Base-by-base conservation (phyloP, 2,797 vertebrate species). In the Uromys caudimaculatus region DNA sequence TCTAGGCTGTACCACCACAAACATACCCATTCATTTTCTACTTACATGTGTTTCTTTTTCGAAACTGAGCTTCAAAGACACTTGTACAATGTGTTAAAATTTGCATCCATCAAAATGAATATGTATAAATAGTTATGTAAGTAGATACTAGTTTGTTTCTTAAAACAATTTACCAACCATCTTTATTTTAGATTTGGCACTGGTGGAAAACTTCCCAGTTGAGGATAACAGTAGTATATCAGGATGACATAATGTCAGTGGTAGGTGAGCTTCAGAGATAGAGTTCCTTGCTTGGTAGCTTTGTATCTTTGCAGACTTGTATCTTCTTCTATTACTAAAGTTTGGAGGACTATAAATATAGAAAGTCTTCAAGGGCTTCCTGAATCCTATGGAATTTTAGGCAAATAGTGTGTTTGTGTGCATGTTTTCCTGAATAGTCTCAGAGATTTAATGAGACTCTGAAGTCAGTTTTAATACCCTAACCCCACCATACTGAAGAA, bases 131-230 rank as follows among this genome's bases (percentile, higher is more conserved):
- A 50, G 89, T 79, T 76, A 93, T 19, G 52, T 76, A 90, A 85
- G 35, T 8, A 88, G 90, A 92, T 88, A 87, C 13, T 62, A 14
- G 4, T 56, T 94, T 58, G 27, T 17, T 93, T 95, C 44, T 93
- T 84, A 79, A 97, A 96, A 93, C 50, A 91, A 83, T 92, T 87
- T 54, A 50, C 19, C 47, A n/a, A 62, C 12, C 23, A 56, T 90
- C 60, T 90, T 75, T 85, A 35, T 50, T 85, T 64, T 94, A 27
- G 41, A 92, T 95, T 92, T 94, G 84, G 52, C 24, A 81, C 32
- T 86, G 52, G 6, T 17, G 87, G 29, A 73, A 90, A 91, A 83
- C 35, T 79, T 89, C 23, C 52, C 54, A 93, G n/a, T 41, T 91
- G 71, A 87, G 88, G 77, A 95, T 60, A 78, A 52, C 69, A 60